A percentile compares a stretch with the other conserved stretches of the same genome.
Conservation (phyloP, 2,888 invertebrate genomes). For the Drosophila neotestacea region DNA sequence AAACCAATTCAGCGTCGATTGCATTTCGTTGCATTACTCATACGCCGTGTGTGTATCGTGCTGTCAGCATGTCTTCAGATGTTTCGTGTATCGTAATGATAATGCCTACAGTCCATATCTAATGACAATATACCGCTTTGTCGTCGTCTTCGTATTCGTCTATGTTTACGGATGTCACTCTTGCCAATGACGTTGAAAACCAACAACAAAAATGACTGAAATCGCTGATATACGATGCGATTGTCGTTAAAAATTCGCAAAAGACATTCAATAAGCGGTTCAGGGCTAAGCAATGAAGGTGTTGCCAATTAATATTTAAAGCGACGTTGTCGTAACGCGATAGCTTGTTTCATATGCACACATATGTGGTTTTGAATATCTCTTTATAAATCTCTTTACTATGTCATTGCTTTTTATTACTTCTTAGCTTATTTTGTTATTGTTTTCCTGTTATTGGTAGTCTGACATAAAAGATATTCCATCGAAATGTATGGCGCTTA, state of each 20-base stretch:
- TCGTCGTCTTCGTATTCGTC: slow-evolving; percentile 41
- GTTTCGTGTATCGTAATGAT: slow-evolving; percentile 20
- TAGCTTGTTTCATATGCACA: slow-evolving; percentile 72
- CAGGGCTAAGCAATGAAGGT: slow-evolving; percentile 76
- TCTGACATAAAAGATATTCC: slow-evolving; percentile 17
- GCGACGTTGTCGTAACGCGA: slow-evolving; percentile 59
- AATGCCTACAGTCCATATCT: slow-evolving; percentile 46
- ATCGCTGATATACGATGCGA: slow-evolving; percentile 51
- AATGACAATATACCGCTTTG: slow-evolving; percentile 37
- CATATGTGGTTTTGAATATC: slow-evolving; percentile 10
- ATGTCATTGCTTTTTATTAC: slow-evolving; percentile 20
- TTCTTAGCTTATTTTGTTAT: slow-evolving; percentile 34
- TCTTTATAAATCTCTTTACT: slow-evolving; percentile 21
- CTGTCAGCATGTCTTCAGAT: slow-evolving; percentile 7
- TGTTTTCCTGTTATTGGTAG: slow-evolving; percentile 4
- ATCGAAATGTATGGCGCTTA: background rate
- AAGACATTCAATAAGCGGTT: slow-evolving; percentile 76
- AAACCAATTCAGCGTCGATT: slow-evolving; percentile 27
- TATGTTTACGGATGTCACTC: slow-evolving; percentile 4
- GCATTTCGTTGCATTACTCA: slow-evolving; percentile 48
- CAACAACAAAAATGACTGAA: slow-evolving; percentile 9
- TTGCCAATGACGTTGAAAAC: slow-evolving; percentile 13
- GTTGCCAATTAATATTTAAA: slow-evolving; percentile 78
- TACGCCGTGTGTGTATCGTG: slow-evolving; percentile 47
- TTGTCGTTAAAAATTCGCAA: slow-evolving; percentile 35